These are phyloP conservation scores for Drepanosiphum platanoidis DNA, from an alignment of 2,888 invertebrate species.

Conservation along the genomic window DNA sequence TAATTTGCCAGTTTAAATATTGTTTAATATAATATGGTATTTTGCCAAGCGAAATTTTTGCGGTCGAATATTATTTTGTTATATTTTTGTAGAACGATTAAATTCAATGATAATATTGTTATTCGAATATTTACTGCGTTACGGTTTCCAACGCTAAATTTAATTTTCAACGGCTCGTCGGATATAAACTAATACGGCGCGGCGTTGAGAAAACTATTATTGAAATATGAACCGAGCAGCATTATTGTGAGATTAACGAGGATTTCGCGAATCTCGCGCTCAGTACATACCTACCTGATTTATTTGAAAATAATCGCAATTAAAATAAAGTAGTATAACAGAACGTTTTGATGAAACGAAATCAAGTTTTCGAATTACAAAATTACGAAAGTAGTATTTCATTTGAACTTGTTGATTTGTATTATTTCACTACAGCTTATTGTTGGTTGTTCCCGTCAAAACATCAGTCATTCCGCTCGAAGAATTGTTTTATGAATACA, in stretches of 20 bases:
- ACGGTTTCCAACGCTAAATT: too few species aligned
- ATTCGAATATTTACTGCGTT: too few species aligned
- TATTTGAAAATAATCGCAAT: background rate
- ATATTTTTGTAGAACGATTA: too few species aligned
- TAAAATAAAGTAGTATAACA: background rate
- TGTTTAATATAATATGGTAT: too few species aligned
- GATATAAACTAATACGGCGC: too few species aligned
- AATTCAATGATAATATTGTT: too few species aligned
- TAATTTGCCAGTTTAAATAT: too few species aligned
- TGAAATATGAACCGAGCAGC: background rate
- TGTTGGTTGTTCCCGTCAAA: conserved; percentile 12
- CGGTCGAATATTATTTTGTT: too few species aligned
- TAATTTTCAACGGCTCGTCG: too few species aligned
- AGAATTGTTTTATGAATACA: conserved; percentile 30
- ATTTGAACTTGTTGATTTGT: conserved; percentile 20
- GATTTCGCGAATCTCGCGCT: background rate
- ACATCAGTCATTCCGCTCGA: conserved; percentile 48
- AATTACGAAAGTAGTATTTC: conserved; percentile 7
- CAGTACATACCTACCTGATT: background rate
- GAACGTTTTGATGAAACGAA: background rate
- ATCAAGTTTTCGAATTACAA: conserved; percentile 13
- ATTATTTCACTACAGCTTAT: background rate
- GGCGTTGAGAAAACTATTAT: too few species aligned
- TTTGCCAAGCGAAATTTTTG: too few species aligned
- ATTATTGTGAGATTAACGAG: background rate